Conservation (phyloP, 92 coral and sea anemone species). For the Siderastrea radians region DNA sequence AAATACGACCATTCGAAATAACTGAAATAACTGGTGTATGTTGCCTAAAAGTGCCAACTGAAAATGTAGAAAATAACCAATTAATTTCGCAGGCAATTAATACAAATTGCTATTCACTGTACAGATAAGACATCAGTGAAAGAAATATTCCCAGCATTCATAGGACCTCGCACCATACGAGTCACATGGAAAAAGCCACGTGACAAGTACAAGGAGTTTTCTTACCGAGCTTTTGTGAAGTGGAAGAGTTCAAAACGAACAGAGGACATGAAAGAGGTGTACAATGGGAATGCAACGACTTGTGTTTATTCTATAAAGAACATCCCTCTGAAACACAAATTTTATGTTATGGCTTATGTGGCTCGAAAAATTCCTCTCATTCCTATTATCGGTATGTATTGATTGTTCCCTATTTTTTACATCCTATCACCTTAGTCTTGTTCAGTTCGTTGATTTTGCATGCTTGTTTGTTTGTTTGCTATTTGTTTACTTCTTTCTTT, state of each 20-base stretch:
- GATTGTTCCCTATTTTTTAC: not conserved
- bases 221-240: constrained; percentile 75
- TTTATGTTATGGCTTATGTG: constrained; percentile 65
- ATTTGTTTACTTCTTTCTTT: too few relatives aligned
- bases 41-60: too few relatives aligned
- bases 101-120: not conserved
- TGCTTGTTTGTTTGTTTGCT: too few relatives aligned
- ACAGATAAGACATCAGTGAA: constrained; percentile 52
- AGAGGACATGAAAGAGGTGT: constrained; percentile 59
- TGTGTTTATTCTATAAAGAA: constrained; percentile 29
- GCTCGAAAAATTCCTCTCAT: constrained; percentile 48
- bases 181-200: constrained; percentile 75
- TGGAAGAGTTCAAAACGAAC: constrained; percentile 52
- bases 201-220: constrained; percentile 57
- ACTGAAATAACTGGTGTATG: too few relatives aligned
- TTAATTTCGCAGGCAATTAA: not conserved
- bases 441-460: too few relatives aligned
- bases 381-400: constrained; percentile 27
- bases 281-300: constrained; percentile 53
- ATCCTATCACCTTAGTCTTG: too few relatives aligned
- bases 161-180: constrained; percentile 26
- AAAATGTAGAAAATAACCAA: too few relatives aligned
- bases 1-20: too few relatives aligned
- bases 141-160: constrained; percentile 23
- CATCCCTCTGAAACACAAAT: constrained; percentile 45